Conservation (phyloP, 2,113 vertebrate genomes). For the Engraulis encrasicolus region DNA sequence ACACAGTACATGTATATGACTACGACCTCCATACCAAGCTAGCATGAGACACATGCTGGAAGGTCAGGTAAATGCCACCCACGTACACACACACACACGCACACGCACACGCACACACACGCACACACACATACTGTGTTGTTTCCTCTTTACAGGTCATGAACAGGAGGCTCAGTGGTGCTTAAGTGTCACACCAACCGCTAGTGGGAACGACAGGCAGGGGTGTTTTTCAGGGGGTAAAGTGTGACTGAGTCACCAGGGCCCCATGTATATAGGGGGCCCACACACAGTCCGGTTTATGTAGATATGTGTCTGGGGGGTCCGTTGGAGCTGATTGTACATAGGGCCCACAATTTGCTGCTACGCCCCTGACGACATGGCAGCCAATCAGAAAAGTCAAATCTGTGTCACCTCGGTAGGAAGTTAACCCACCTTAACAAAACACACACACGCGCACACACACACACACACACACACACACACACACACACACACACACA, state of each 20-base stretch:
- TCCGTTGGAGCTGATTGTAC: no score
- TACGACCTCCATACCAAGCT: not conserved
- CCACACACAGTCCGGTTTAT: no score
- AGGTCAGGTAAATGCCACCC: slow-evolving; percentile 3
- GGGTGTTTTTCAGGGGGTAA: no score
- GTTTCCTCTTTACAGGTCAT: not conserved
- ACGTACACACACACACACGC: not conserved
- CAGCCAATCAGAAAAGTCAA: not conserved
- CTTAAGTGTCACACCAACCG: not conserved
- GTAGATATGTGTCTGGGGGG: no score
- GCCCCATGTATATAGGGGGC: no score
- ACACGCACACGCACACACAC: not conserved
- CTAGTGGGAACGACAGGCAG: not conserved
- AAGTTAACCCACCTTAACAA: not conserved
- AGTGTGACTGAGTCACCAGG: no score
- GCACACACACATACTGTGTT: not conserved
- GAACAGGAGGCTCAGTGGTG: no score
- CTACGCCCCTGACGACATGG: no score
- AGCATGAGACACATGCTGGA: not conserved
- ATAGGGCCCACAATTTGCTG: no score
- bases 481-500: not conserved
- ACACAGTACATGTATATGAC: not conserved
- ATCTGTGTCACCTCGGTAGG: not conserved
- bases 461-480: not conserved
- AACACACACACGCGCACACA: no score